Conservation (phyloP, 2,113 vertebrate species). For the Callocephalon fimbriatum region DNA sequence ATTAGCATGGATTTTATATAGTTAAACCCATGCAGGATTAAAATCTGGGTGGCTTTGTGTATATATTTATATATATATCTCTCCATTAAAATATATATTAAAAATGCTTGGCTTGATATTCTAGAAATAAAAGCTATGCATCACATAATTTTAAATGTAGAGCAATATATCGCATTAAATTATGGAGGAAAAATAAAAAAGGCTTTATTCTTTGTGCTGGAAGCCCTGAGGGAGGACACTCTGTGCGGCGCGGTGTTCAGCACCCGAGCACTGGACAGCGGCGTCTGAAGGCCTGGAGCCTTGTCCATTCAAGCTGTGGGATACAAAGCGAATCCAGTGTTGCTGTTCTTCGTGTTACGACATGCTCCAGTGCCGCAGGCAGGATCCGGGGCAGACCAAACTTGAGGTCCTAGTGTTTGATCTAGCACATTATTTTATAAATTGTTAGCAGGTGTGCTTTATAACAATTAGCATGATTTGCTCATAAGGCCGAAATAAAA, state of each 20-base stretch:
- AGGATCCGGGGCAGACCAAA: not conserved
- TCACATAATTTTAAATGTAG: not conserved
- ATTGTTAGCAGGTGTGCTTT: not conserved
- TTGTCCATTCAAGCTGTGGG: rapidly evolving
- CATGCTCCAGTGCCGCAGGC: not conserved
- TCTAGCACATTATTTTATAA: not conserved
- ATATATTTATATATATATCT: too few species aligned
- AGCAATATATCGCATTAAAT: not conserved
- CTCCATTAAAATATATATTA: not conserved
- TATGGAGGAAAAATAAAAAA: not conserved
- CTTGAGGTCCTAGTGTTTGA: not conserved
- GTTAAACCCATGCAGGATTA: not conserved
- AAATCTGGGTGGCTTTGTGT: not conserved
- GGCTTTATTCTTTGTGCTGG: not conserved
- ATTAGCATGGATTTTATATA: not conserved
- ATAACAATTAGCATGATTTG: not conserved
- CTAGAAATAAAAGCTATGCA: not conserved
- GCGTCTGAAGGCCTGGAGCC: rapidly evolving
- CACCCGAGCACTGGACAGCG: slow-evolving; percentile 75
- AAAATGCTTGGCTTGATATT: not conserved
- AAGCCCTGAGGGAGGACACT: not conserved
- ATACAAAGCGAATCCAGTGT: too few species aligned
- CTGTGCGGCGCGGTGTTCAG: slow-evolving; percentile 16
- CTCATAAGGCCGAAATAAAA: not conserved
- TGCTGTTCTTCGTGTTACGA: rapidly evolving